These are phyloP conservation scores for Tragopan temminckii DNA, from an alignment of 2,797 vertebrate species.

Conservation along the genomic window DNA sequence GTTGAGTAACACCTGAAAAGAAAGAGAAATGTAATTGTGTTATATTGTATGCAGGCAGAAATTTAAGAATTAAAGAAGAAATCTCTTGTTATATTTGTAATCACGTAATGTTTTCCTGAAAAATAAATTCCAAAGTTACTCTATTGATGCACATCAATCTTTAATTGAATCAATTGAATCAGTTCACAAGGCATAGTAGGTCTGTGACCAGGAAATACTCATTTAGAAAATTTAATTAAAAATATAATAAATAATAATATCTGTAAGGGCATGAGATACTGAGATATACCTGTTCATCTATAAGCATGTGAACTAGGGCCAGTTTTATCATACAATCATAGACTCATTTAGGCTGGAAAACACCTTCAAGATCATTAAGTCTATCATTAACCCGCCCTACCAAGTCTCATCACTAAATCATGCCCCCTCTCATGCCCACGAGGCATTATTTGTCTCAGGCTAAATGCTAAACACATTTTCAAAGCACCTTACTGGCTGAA, in stretches of 20 bases:
- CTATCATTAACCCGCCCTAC: neutral
- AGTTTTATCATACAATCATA: neutral
- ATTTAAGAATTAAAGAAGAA: neutral
- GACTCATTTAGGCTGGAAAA: neutral
- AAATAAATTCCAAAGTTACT: neutral
- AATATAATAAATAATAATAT: neutral
- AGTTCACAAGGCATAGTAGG: neutral
- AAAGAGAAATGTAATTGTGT: neutral
- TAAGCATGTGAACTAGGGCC: neutral
- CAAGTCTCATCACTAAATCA: neutral
- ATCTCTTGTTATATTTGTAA: neutral
- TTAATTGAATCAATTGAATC: neutral
- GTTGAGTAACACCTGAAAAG: conserved; percentile 69
- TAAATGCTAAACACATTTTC: neutral
- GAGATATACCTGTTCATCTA: neutral
- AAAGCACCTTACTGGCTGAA: neutral
- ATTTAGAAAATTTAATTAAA: neutral
- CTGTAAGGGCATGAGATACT: neutral
- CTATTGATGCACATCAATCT: neutral
- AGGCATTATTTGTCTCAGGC: neutral
- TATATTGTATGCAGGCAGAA: neutral
- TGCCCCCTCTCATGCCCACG: neutral
- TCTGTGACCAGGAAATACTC: neutral
- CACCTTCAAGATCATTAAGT: neutral
- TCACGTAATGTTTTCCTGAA: neutral